Conservation (phyloP, 2,888 invertebrate species). For the Seladonia tumulorum region DNA sequence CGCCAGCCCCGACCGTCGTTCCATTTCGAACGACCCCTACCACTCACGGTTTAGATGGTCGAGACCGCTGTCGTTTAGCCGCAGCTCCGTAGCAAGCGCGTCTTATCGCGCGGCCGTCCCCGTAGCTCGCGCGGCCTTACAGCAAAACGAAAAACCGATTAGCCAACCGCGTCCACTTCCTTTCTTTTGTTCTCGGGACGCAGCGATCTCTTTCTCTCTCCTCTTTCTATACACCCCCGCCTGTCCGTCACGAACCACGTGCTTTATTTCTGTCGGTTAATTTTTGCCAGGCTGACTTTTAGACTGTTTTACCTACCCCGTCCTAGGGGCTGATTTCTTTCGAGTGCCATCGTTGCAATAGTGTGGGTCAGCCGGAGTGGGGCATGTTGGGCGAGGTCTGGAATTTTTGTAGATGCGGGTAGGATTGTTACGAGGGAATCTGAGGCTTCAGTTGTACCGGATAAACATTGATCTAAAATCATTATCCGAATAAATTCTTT, state of each 20-base stretch:
- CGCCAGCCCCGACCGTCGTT: slow-evolving; percentile 26
- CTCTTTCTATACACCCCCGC: background rate
- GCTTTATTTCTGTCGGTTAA: background rate
- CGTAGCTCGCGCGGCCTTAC: slow-evolving; percentile 24
- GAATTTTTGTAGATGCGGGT: background rate
- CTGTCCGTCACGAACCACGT: background rate
- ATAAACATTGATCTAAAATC: background rate
- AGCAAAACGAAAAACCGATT: slow-evolving; percentile 39
- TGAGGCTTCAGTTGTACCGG: too few relatives aligned
- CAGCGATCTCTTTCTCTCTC: background rate
- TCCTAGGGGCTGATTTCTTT: background rate
- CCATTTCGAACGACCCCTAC: slow-evolving; percentile 59
- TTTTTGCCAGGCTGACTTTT: background rate
- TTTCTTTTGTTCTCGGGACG: background rate
- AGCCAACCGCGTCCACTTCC: background rate
- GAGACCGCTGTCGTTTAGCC: slow-evolving; percentile 62
- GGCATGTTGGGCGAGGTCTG: background rate
- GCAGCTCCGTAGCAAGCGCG: slow-evolving; percentile 34
- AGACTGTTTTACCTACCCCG: background rate
- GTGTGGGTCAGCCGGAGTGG: too few relatives aligned
- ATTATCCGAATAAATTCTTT: background rate
- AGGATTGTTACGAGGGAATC: background rate
- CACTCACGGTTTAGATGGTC: slow-evolving; percentile 54
- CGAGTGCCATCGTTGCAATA: background rate
- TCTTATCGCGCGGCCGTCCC: slow-evolving; percentile 50